Percentiles rank a stretch among this genome's conserved stretches.
These are phyloP conservation scores for Adrianichthys oophorus DNA, from an alignment of 2,797 vertebrate genomes.

Conservation along the genomic window DNA sequence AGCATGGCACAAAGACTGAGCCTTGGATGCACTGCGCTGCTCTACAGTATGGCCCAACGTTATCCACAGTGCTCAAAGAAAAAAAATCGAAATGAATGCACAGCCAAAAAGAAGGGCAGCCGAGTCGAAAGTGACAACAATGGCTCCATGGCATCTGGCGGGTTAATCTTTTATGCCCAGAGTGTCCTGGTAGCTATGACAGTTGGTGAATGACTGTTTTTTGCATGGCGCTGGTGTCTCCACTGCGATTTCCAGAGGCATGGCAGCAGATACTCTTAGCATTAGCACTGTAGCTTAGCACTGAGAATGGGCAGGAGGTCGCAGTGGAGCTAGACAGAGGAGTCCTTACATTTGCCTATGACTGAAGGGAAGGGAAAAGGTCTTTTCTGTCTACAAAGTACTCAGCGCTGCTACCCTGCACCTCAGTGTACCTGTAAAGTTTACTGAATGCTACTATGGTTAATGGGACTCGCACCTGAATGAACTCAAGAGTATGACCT, in stretches of 20 bases:
- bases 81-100: slow-evolving; percentile 47
- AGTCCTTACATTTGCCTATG: slow-evolving; percentile 55
- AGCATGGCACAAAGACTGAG: slow-evolving; percentile 78
- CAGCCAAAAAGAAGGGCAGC: slow-evolving; percentile 20
- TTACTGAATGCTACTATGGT: slow-evolving; percentile 65
- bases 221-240: slow-evolving; percentile 77
- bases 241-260: slow-evolving; percentile 77
- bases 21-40: slow-evolving; percentile 75
- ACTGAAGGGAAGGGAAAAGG: slow-evolving; percentile 39
- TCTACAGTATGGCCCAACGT: slow-evolving; percentile 50
- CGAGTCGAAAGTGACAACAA: slow-evolving; percentile 21
- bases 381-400: slow-evolving; percentile 71
- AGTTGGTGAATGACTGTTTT: slow-evolving; percentile 63
- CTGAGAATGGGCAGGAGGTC: slow-evolving; percentile 74
- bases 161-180: slow-evolving; percentile 28
- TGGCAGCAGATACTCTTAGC: slow-evolving; percentile 65
- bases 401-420: slow-evolving; percentile 71
- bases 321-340: slow-evolving; percentile 78
- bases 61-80: slow-evolving; percentile 53
- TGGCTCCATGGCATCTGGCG: slow-evolving; percentile 53
- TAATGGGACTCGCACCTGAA: slow-evolving; percentile 59
- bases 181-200: slow-evolving; percentile 63
- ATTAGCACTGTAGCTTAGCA: slow-evolving; percentile 63
- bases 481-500: slow-evolving; percentile 50
- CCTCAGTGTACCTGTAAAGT: slow-evolving; percentile 50